These are phyloP conservation scores for Hippocampus zosterae DNA, from an alignment of 2,113 vertebrate genomes.

Conservation along the genomic window DNA sequence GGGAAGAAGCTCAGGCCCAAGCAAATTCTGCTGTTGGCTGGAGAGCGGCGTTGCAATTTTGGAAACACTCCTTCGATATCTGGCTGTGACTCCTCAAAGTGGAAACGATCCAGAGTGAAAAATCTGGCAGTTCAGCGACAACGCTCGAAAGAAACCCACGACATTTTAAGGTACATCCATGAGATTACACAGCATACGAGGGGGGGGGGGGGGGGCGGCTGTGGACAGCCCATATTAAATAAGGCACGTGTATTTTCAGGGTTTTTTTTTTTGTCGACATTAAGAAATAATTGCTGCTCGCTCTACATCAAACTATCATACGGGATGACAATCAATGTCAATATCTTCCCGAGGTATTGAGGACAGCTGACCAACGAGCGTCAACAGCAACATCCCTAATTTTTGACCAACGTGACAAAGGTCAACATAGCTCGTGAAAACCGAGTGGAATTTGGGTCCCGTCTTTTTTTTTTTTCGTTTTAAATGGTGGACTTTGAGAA, in stretches of 20 bases:
- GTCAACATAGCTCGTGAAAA: slow-evolving; percentile 37
- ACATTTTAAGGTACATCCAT: slow-evolving; percentile 46
- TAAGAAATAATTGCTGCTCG: slow-evolving; percentile 59
- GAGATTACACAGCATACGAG: slow-evolving; percentile 47
- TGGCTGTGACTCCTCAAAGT: no score
- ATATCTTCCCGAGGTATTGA: slow-evolving; percentile 40
- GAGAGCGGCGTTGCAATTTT: slow-evolving; percentile 10
- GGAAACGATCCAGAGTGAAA: slow-evolving; percentile 12
- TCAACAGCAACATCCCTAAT: slow-evolving; percentile 57
- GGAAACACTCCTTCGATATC: background rate
- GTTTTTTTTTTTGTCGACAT: background rate
- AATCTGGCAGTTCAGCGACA: slow-evolving; percentile 5
- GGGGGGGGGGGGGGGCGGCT: slow-evolving; percentile 26
- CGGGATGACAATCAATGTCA: slow-evolving; percentile 68
- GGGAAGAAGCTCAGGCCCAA: background rate
- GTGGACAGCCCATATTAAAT: slow-evolving; percentile 57
- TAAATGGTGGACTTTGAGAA: slow-evolving; percentile 98
- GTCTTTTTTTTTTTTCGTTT: background rate
- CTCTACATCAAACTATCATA: slow-evolving; percentile 56
- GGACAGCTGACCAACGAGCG: slow-evolving; percentile 14
- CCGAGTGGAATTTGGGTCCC: slow-evolving; percentile 7
- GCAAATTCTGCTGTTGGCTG: slow-evolving; percentile 17
- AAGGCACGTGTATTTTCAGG: slow-evolving; percentile 79
- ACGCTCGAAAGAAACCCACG: slow-evolving; percentile 8
- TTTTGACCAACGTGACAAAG: slow-evolving; percentile 37